Conservation (phyloP, 92 coral and sea anemone genomes). For the Galaxea fascicularis region DNA sequence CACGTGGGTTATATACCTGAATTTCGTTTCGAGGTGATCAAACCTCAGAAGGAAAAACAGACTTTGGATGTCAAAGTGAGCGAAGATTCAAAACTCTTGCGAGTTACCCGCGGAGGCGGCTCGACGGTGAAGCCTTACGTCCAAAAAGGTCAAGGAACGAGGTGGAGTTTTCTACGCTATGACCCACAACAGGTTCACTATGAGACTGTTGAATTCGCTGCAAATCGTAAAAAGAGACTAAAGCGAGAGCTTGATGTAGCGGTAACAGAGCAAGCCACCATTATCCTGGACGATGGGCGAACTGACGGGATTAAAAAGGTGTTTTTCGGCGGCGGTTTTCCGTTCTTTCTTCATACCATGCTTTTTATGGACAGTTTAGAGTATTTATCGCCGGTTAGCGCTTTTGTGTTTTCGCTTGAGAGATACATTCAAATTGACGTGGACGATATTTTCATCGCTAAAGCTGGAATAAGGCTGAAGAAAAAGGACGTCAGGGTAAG, state of each 20-base stretch:
- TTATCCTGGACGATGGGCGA: slow-evolving; percentile 80
- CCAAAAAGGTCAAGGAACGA: slow-evolving; percentile 75
- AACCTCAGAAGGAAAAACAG: slow-evolving; percentile 78
- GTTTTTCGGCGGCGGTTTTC: slow-evolving; percentile 91
- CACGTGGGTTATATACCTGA: slow-evolving; percentile 81
- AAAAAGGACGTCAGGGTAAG: slow-evolving; percentile 86
- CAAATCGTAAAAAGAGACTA: slow-evolving; percentile 36
- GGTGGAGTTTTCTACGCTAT: slow-evolving; percentile 79
- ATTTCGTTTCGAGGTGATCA: slow-evolving; percentile 75
- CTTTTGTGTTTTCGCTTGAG: slow-evolving; percentile 71
- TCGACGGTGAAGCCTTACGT: slow-evolving; percentile 69
- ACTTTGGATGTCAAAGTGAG: slow-evolving; percentile 69
- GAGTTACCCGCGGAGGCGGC: slow-evolving; percentile 86
- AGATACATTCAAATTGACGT: slow-evolving; percentile 91
- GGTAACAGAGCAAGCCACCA: slow-evolving; percentile 70
- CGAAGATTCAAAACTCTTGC: slow-evolving; percentile 72
- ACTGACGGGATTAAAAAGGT: slow-evolving; percentile 88
- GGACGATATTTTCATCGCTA: slow-evolving; percentile 93
- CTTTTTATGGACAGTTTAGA: slow-evolving; percentile 90
- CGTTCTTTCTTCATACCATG: slow-evolving; percentile 90
- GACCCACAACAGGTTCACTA: slow-evolving; percentile 71
- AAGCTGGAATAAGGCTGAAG: slow-evolving; percentile 86
- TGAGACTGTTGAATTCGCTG: slow-evolving; percentile 86
- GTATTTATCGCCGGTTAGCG: slow-evolving; percentile 74
- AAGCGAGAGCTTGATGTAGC: slow-evolving; percentile 41